Evolutionary conservation across 2,797 vertebrate genomes (phyloP).

Genomic region (Cryptoblepharus egeriae): DNA sequence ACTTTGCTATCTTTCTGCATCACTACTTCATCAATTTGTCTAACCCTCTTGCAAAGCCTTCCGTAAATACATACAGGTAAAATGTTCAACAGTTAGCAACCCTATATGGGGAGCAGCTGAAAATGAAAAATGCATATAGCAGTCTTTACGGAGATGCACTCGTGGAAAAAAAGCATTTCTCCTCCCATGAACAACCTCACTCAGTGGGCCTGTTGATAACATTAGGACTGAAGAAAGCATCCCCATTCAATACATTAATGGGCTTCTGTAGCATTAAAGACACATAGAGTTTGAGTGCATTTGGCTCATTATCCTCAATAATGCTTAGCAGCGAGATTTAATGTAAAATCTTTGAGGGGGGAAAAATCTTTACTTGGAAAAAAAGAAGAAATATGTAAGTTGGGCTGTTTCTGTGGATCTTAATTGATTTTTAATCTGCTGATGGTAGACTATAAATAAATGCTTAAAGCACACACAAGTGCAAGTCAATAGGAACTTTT

Average conservation of each 20-base stretch:
- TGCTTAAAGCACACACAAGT: conserved; percentile 66
- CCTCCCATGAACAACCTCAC: background rate
- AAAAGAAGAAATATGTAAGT: conserved; percentile 65
- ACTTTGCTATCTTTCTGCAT: too few species aligned
- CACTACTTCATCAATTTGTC: background rate
- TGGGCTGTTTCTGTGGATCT: conserved; percentile 69
- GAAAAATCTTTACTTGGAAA: conserved; percentile 66
- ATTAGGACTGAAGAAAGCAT: conserved; percentile 39
- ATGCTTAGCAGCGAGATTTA: conserved; percentile 67
- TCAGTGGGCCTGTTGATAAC: background rate
- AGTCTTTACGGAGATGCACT: background rate
- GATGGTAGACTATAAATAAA: conserved; percentile 70
- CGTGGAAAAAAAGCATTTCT: background rate
- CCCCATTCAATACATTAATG: conserved; percentile 39
- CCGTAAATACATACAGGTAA: background rate
- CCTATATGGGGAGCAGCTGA: background rate
- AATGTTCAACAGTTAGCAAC: background rate
- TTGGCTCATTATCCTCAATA: conserved; percentile 67
- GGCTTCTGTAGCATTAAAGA: conserved; percentile 48
- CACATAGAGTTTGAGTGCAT: conserved; percentile 47
- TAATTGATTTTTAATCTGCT: conserved; percentile 80
- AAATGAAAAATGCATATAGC: background rate
- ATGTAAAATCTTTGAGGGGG: conserved; percentile 71
- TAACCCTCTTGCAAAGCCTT: background rate
- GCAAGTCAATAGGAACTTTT: conserved; percentile 69